Conservation (phyloP, 35 echinoderm and acorn worm species). For the Lytechinus pictus region DNA sequence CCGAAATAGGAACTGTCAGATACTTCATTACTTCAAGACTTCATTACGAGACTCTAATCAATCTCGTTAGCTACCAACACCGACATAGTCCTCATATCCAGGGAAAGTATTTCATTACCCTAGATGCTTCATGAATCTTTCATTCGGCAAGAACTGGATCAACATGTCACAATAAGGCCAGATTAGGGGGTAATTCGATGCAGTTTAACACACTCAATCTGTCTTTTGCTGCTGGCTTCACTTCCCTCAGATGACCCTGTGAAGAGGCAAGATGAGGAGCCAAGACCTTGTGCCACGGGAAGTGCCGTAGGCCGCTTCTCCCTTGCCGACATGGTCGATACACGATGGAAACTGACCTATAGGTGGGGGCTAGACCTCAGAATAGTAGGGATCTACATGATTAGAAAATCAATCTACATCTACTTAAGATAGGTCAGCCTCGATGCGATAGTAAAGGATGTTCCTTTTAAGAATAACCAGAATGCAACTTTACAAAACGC, state of each 20-base stretch:
- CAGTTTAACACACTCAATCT: background rate
- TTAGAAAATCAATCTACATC: background rate
- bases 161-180: background rate
- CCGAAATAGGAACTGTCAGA: too few species aligned
- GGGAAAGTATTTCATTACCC: too few species aligned
- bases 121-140: constrained; percentile 1
- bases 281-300: background rate
- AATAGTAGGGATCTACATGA: background rate
- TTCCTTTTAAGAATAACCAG: background rate
- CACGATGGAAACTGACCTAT: background rate
- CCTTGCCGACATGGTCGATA: background rate
- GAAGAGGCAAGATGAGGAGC: background rate
- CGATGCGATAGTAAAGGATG: background rate
- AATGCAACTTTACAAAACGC: background rate
- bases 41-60: too few species aligned
- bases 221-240: background rate
- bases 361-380: background rate
- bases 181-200: background rate
- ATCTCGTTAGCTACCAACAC: too few species aligned
- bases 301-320: background rate
- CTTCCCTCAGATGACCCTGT: background rate
- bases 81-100: too few species aligned
- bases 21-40: too few species aligned
- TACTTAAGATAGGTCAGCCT: background rate
- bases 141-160: background rate